Base-by-base conservation (phyloP, 2,888 invertebrate genomes). In the Lasioglossum marginatum region DNA sequence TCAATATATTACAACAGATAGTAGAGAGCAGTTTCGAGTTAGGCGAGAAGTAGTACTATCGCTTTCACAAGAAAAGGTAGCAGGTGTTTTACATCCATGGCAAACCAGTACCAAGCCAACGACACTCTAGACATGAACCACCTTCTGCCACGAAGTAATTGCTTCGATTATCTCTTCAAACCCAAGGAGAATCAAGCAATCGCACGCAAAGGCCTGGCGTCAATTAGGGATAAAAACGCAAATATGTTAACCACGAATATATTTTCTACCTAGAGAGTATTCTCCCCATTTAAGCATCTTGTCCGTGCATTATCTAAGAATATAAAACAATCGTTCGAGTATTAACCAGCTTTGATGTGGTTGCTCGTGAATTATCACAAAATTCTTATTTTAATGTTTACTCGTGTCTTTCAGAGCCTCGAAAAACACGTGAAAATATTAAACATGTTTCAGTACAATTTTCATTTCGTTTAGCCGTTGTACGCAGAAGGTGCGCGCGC, bases 111-210 rank as follows among this genome's bases (percentile, higher is more conserved):
- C 16, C 72, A 14, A 34, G 57, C 37, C 79, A 74, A 60, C 82
- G 81, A 87, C 79, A 81, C 75, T 70, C 63, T 40, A 79, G 43
- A 71, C 82, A 79, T 79, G 81, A 76, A 66, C 82, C 83, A 74
- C 79, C 86, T 74, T 81, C 70, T 63, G 60, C 83, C 83, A 23
- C 60, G 45, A 45, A 66, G 70, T 86, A 89, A 89, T 89, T 84
- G 87, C 76, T 60, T 68, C 83, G 81, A 86, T 89, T 89, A 89
- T 89, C 89, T 81, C 60, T 48, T 81, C 72, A 43, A 66, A 83
- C 85, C 85, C 78, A 75, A 76, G 79, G 75, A 40, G 86, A 79
- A 74, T 83, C 88, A 37, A 77, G 71, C 77, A 78, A 77, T 52
- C 70, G 88, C 89, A 86, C 82, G 89, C 89, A 74, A 89, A 43